Percentiles rank a stretch among this genome's conserved stretches.
phyloP scores from a whole-genome alignment of 2,113 vertebrate species.

The Pipra filicauda region DNA sequence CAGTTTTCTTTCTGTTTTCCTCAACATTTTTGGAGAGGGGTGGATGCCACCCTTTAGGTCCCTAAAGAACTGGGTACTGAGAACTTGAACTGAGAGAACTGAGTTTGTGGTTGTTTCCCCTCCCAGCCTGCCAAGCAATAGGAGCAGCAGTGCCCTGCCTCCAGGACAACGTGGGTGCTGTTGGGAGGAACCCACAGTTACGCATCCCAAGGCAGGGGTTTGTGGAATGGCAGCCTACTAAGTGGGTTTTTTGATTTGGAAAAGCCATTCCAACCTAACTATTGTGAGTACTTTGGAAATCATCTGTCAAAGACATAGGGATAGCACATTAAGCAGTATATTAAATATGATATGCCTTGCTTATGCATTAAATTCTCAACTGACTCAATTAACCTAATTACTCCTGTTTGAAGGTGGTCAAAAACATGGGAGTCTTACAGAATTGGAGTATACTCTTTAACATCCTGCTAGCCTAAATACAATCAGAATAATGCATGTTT shows the following conservation, averaged over 20 bases:
- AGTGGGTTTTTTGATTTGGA: neutral
- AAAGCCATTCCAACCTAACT: neutral
- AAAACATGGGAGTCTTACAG: neutral
- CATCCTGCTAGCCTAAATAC: neutral
- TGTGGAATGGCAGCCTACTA: neutral
- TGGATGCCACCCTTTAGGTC: neutral
- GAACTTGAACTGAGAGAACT: neutral
- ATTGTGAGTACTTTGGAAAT: neutral
- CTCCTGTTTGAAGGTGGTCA: neutral
- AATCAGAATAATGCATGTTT: slow-evolving; percentile 24
- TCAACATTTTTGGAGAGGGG: neutral
- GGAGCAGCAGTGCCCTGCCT: neutral
- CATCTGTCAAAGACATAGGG: neutral
- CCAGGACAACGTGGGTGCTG: fast-evolving
- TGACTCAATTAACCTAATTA: neutral
- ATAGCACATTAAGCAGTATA: neutral
- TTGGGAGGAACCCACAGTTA: neutral
- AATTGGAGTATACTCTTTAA: neutral
- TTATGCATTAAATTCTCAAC: neutral
- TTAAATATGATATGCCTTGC: neutral
- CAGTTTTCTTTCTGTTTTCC: neutral
- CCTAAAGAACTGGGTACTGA: neutral
- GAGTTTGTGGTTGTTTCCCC: neutral
- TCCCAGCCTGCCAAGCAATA: neutral
- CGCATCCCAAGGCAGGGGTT: neutral